Evolutionary conservation across 2,797 vertebrate genomes (phyloP), one percentile per base, ranked within the genome.

Genomic region (Pseudotriccus pelzelni): DNA sequence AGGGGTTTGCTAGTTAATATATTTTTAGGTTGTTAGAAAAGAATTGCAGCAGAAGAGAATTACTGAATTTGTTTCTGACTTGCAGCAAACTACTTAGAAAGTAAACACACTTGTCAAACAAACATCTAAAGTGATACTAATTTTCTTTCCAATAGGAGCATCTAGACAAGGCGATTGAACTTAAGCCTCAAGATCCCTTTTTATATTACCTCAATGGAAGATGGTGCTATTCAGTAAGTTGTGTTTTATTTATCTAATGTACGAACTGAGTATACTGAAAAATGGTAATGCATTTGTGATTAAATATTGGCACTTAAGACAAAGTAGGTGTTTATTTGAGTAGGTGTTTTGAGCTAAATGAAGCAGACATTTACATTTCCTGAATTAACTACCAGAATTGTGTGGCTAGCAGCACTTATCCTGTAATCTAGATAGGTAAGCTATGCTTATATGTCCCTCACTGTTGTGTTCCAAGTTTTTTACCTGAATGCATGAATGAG

Each of bases 151-250:
- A 96, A 93, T 94, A 99, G 99, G 98, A 99, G 89, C 99, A 99
- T 97, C 97, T 99, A 97, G 99, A 99, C 97, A 99, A 98, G 98
- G 99, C 99, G 96, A 99, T 99, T 64, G 97, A 99, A 94, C 98
- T 99, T 97, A 98, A 99, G 76, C 99, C 99, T 19, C 98, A 99
- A 82, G 99, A 99, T 97, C 99, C 99, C 10, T 89, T 98, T 94
- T 98, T 99, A 56, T 99, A 99, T 97, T 99, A 99, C 97, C 98
- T 99, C 78, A 98, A 98, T 96, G 99, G 99, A 96, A 99, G 99
- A 98, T 99, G 99, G 98, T 99, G 99, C 97, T 99, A 99, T 67
- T 98, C 98, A 90, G 99, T 99, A 98, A 97, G 99, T 99, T 88
- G 76, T 86, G 67, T 19, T 83, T 60, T 69, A 90, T 89, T 63